Base-by-base conservation (phyloP, 2,888 invertebrate genomes). In the Heliconius aoede region DNA sequence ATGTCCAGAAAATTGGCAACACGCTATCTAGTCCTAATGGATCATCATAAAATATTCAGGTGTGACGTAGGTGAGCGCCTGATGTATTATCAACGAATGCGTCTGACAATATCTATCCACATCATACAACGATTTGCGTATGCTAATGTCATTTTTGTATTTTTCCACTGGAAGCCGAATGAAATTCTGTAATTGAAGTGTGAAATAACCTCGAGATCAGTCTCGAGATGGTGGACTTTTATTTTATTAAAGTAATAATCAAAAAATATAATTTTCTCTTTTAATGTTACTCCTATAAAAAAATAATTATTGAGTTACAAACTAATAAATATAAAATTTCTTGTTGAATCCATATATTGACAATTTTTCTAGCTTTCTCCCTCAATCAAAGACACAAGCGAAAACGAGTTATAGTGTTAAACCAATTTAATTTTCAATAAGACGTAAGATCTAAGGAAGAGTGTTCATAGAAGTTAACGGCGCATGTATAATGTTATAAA, bases 71-170 rank as follows among this genome's bases (percentile, higher is more conserved):
- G 78, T 85, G 83, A 83, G 72, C 84, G 79, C 60, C 77, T 83
- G 85, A 85, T 79, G 82, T 85, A 84, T 84, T 84, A 84, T 81
- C 77, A 65, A 24, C n/a, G 80, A 82, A 84, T 83, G 82, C 76
- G 74, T 80, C 77, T 84, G 85, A 85, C 85, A 85, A 82, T 80
- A 76, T 76, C 76, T 64, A 65, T 76, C 76, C 71, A 65, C 65
- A 24, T 65, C 65, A 28, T 60, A 71, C 40, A 61, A 73, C 72
- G 74, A 73, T 78, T 78, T 79, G 73, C 77, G 77, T 76, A 78
- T 78, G 78, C 67, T 78, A 76, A 81, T 78, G 76, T 76, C 79
- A 79, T 81, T 74, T 74, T 67, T 69, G 46, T 74, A 28, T 55
- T 40, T 76, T 72, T 75, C 72, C 68, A 61, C 60, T 28, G 30